Conservation (phyloP, 2,888 invertebrate species). For the Scotopteryx bipunctaria region DNA sequence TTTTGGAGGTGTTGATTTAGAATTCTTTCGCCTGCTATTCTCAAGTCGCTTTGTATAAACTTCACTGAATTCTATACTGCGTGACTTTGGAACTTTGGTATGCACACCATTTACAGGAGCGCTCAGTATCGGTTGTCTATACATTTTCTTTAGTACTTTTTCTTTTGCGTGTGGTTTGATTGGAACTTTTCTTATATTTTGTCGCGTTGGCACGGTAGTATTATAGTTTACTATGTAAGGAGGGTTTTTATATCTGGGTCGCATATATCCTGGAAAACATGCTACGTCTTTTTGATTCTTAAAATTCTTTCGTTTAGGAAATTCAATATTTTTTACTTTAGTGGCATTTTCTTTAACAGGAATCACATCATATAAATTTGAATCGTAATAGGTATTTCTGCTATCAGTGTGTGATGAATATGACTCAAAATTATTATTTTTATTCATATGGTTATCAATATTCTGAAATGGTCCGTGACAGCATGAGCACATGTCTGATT, state of each 20-base stretch:
- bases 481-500: constrained; percentile 64
- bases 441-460: constrained; percentile 51
- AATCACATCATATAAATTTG: constrained; percentile 63
- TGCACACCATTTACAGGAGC: constrained; percentile 30
- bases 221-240: constrained; percentile 39
- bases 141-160: constrained; percentile 24
- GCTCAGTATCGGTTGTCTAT: constrained; percentile 25
- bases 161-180: constrained; percentile 28
- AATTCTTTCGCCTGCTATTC: constrained; percentile 8
- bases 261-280: constrained; percentile 47
- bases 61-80: constrained; percentile 54
- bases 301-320: constrained; percentile 41
- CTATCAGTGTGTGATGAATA: constrained; percentile 31
- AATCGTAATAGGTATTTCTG: constrained; percentile 57
- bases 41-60: constrained; percentile 47
- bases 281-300: constrained; percentile 37
- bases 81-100: constrained; percentile 45
- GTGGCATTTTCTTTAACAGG: constrained; percentile 65
- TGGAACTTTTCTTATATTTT: constrained; percentile 24
- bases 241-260: constrained; percentile 35
- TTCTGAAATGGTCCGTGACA: constrained; percentile 60
- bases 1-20: constrained; percentile 26
- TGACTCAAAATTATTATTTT: constrained; percentile 23
- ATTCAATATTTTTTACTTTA: constrained; percentile 42
- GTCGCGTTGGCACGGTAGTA: constrained; percentile 20